Evolutionary conservation across 2,113 vertebrate species (phyloP).

Genomic region (Oostethus manadensis): DNA sequence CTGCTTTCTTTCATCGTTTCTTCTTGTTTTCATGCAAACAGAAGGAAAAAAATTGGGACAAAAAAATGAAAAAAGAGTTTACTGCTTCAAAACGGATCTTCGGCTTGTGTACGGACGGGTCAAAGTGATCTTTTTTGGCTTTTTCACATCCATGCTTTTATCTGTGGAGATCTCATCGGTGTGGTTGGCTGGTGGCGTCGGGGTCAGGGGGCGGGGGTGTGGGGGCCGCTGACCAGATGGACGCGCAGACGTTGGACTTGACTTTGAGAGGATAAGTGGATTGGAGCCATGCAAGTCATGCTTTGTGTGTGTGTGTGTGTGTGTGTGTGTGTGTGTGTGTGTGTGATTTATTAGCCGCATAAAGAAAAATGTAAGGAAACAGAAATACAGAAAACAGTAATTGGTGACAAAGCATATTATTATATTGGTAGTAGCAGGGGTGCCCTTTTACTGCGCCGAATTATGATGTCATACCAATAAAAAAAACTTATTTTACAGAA

Average conservation of each 20-base stretch:
- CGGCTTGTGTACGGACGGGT: background rate
- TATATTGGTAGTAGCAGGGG: too few species aligned
- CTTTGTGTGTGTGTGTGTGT: background rate
- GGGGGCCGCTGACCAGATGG: slow-evolving; percentile 56
- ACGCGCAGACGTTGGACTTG: slow-evolving; percentile 67
- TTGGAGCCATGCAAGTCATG: slow-evolving; percentile 25
- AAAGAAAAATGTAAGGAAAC: slow-evolving; percentile 8
- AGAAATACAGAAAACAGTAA: too few species aligned
- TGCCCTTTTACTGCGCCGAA: too few species aligned
- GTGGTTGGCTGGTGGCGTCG: slow-evolving; percentile 38
- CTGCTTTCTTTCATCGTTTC: too few species aligned
- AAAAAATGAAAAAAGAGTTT: background rate
- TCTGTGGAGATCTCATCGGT: too few species aligned
- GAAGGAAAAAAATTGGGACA: background rate
- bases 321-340: background rate
- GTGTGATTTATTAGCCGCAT: background rate
- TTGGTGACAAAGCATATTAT: too few species aligned
- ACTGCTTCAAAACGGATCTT: background rate
- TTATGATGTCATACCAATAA: too few species aligned
- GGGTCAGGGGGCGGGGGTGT: slow-evolving; percentile 61
- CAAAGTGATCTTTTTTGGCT: background rate
- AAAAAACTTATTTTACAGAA: too few species aligned
- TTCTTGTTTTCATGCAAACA: background rate
- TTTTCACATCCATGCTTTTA: too few species aligned
- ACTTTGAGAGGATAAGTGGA: slow-evolving; percentile 62